Evolutionary conservation across 2,888 invertebrate species (phyloP).

Genomic region (Acheta domesticus): DNA sequence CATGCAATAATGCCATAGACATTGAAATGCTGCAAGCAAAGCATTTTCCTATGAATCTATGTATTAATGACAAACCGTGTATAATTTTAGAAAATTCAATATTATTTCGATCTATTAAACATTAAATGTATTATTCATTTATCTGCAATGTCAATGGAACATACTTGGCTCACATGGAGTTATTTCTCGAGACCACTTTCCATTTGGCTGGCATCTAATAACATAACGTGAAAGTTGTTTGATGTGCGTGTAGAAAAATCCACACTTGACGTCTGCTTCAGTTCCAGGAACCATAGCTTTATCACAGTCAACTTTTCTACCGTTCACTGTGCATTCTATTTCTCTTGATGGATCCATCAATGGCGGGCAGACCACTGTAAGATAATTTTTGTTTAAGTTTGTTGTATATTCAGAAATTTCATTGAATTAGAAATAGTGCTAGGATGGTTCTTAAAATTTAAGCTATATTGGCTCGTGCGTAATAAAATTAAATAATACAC

Average conservation of each 20-base stretch:
- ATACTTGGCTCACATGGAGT: background rate
- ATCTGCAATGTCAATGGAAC: background rate
- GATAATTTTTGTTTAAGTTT: background rate
- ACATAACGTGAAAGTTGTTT: background rate
- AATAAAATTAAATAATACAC: too few species aligned
- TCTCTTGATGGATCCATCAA: constrained; percentile 40
- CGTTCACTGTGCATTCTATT: constrained; percentile 39
- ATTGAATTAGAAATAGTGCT: too few species aligned
- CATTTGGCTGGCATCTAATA: background rate
- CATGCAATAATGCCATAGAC: too few species aligned
- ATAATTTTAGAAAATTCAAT: too few species aligned
- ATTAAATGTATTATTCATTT: too few species aligned
- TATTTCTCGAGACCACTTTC: background rate
- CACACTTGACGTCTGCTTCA: constrained; percentile 41
- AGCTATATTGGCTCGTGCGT: too few species aligned
- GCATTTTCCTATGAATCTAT: too few species aligned
- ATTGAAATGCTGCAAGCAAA: too few species aligned
- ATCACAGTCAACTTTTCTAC: constrained; percentile 39
- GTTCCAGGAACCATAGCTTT: constrained; percentile 39
- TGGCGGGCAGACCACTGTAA: constrained; percentile 37
- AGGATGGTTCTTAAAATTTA: too few species aligned
- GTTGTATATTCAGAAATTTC: too few species aligned
- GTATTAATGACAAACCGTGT: too few species aligned
- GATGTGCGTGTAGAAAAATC: constrained; percentile 39
- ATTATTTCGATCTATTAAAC: too few species aligned